phyloP scores from a whole-genome alignment of 2,888 invertebrate genomes.

The Atethmia centrago region DNA sequence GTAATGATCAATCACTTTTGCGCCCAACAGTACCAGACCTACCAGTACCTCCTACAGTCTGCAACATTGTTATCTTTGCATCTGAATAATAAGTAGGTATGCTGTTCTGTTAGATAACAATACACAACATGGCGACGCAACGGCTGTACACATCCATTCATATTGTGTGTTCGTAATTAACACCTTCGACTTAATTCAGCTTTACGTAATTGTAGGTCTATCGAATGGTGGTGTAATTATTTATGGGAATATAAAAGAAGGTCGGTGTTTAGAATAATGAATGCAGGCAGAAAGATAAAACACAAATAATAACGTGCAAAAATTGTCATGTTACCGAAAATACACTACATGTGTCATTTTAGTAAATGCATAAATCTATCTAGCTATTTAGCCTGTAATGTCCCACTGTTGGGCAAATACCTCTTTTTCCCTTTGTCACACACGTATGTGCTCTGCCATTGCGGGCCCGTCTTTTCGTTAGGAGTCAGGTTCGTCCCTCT shows the following conservation, averaged over 20 bases:
- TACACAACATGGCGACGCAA: conserved; percentile 62
- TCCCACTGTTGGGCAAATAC: neutral
- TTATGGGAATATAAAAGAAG: conserved; percentile 10
- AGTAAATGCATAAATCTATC: neutral
- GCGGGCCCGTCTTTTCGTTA: no score
- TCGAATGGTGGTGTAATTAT: conserved; percentile 11
- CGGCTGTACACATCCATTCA: conserved; percentile 57
- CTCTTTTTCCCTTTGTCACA: neutral
- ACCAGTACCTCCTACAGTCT: conserved; percentile 23
- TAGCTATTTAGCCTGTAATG: neutral
- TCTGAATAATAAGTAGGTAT: conserved; percentile 70
- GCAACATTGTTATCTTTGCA: conserved; percentile 62
- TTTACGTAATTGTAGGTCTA: conserved; percentile 47
- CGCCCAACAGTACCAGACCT: conserved; percentile 41
- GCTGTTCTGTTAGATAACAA: conserved; percentile 66
- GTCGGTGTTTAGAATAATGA: neutral
- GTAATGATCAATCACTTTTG: conserved; percentile 46
- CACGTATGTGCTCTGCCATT: neutral
- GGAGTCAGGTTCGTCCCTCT: neutral
- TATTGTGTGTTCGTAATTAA: conserved; percentile 62
- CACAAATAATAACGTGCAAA: neutral
- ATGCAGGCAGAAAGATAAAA: no score
- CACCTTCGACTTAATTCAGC: conserved; percentile 57
- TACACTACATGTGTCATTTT: fast-evolving
- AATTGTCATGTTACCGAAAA: neutral